Base-by-base conservation (phyloP, 1,140 invertebrate species). In the Drosophila carrolli region DNA sequence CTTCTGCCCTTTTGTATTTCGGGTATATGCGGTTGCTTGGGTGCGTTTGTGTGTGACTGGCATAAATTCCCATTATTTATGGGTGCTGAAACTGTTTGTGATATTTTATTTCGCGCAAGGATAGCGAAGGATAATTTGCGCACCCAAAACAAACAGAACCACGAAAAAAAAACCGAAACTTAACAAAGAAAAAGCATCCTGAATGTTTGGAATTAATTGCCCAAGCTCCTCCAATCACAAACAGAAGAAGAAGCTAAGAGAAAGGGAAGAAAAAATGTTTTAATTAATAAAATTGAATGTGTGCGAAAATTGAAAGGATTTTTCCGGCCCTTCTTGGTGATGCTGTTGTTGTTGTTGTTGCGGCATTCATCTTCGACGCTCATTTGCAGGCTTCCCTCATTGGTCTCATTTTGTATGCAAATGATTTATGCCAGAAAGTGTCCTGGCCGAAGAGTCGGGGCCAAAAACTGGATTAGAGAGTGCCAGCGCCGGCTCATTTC, bases 1-100 rank as follows among this genome's bases (percentile, higher is more conserved):
- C 51, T 41, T 48, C 47, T 65, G 77, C 14, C 76, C 66, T 78
- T 78, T 81, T 72, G 66, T 72, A 75, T 62, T 67, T 68, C 40
- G 58, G 41, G 44, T 56, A 40, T 51, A 35, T 9, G 40, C 3
- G 35, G 14, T 9, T 66, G 37, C 3, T 19, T 7, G 43, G 38
- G 23, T 48, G 43, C 23, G 53, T 44, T 54, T 35, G 70, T 38
- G 41, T 40, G 41, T 70, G 55, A 68, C 75, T 82, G 71, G 83
- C 83, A 90, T 91, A 91, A 91, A 91, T 91, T 91, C 83, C 77
- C 86, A 91, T 91, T 91, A 91, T 91, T 91, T 91, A 91, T 91
- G 80, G 67, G 80, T 68, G 86, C 90, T 81, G 80, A 88, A 78
- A 83, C 90, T 91, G 90, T 91, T 91, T 91, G 85, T 91, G 90